A percentile compares a stretch with the other conserved stretches of the same genome.
phyloP scores from a whole-genome alignment of 2,888 invertebrate species.

The Hirudinaria manillensis region DNA sequence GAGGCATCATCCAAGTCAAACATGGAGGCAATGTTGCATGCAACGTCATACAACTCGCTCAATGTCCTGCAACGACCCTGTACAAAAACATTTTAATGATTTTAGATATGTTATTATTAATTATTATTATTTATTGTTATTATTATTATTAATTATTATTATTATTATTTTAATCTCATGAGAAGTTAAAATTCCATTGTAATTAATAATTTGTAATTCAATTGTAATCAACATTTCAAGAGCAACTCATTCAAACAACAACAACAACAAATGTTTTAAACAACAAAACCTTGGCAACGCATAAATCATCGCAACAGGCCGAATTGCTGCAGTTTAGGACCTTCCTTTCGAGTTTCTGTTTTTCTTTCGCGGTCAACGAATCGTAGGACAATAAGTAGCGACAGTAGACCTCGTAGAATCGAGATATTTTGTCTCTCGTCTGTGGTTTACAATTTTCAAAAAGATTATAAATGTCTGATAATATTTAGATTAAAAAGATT shows the following conservation, averaged over 20 bases:
- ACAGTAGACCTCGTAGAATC: slow-evolving; percentile 80
- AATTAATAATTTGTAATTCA: no score
- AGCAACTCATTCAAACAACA: no score
- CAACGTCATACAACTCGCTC: slow-evolving; percentile 72
- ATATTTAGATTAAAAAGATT: not conserved
- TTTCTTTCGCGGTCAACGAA: slow-evolving; percentile 66
- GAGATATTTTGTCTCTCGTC: slow-evolving; percentile 71
- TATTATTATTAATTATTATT: not conserved
- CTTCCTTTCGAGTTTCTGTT: slow-evolving; percentile 47
- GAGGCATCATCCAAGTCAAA: slow-evolving; percentile 56
- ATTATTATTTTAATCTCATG: not conserved
- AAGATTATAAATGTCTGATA: not conserved
- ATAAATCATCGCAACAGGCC: slow-evolving; percentile 40
- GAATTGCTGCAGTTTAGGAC: slow-evolving; percentile 42
- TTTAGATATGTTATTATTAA: not conserved
- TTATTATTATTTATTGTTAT: no score
- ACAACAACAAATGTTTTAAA: no score
- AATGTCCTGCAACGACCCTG: slow-evolving; percentile 72
- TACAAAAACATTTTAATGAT: not conserved
- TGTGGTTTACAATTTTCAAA: slow-evolving; percentile 33
- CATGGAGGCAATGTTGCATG: slow-evolving; percentile 73
- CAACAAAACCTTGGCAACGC: slow-evolving; percentile 41
- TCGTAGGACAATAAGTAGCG: slow-evolving; percentile 84
- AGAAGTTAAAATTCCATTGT: not conserved
- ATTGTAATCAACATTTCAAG: no score